Conservation (phyloP, 2,113 vertebrate genomes). For the Lipophrys pholis region DNA sequence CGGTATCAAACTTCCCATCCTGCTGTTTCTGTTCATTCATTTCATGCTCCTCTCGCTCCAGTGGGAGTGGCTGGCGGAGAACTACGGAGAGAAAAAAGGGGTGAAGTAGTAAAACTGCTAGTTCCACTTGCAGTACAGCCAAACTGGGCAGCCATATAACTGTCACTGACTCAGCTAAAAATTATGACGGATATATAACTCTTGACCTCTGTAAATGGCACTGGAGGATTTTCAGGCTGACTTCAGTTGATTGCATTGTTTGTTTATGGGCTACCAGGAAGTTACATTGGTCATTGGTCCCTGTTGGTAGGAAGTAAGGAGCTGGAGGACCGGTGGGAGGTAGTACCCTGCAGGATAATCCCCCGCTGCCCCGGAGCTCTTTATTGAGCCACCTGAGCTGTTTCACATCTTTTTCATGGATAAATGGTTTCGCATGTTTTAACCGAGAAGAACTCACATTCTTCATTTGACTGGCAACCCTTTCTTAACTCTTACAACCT, state of each 20-base stretch:
- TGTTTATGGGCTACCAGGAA: slow-evolving; percentile 79
- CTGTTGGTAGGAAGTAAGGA: slow-evolving; percentile 66
- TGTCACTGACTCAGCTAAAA: slow-evolving; percentile 64
- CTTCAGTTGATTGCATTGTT: slow-evolving; percentile 76
- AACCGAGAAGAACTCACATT: slow-evolving; percentile 34
- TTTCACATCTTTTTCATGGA: slow-evolving; percentile 51
- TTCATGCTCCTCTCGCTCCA: background rate
- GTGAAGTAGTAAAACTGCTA: slow-evolving; percentile 55
- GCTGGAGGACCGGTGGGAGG: slow-evolving; percentile 3
- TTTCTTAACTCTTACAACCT: slow-evolving; percentile 6
- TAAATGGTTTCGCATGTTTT: slow-evolving; percentile 28
- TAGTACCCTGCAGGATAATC: slow-evolving; percentile 51
- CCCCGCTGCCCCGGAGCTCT: slow-evolving; percentile 42
- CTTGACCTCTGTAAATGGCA: slow-evolving; percentile 75
- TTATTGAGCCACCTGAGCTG: slow-evolving; percentile 47
- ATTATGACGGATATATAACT: slow-evolving; percentile 63
- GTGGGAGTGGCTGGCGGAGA: background rate
- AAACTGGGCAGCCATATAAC: slow-evolving; percentile 65
- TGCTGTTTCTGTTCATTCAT: slow-evolving; percentile 10
- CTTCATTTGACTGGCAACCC: background rate
- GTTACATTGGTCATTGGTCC: slow-evolving; percentile 63
- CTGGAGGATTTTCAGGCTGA: slow-evolving; percentile 74
- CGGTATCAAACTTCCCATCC: slow-evolving; percentile 2
- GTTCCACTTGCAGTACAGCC: slow-evolving; percentile 47
- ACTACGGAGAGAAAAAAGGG: background rate